Conservation (phyloP, 2,888 invertebrate species). For the Smittia sp. region DNA sequence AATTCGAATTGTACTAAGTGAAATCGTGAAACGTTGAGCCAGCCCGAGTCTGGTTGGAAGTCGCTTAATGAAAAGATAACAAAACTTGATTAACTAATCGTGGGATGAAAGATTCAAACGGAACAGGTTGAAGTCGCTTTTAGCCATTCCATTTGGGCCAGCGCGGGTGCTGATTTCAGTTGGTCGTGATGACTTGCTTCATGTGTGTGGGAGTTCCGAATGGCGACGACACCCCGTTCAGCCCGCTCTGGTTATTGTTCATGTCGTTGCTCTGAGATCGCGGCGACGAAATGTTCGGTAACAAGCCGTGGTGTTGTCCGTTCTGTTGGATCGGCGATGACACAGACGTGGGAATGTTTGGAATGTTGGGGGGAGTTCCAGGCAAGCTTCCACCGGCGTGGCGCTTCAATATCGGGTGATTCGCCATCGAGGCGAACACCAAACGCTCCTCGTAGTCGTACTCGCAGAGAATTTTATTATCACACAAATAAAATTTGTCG, state of each 20-base stretch:
- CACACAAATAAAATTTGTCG: conserved; percentile 93
- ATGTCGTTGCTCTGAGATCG: conserved; percentile 36
- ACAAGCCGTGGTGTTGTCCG: conserved; percentile 33
- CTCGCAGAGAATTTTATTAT: conserved; percentile 96
- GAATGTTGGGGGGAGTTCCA: conserved; percentile 6
- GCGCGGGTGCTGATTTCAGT: conserved; percentile 35
- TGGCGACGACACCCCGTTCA: conserved; percentile 49
- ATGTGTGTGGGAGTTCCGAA: conserved; percentile 50
- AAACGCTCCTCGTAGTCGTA: conserved; percentile 95
- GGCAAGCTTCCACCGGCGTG: conserved; percentile 46
- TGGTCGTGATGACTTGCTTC: conserved; percentile 45
- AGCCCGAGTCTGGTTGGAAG: background rate
- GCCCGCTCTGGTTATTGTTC: conserved; percentile 31
- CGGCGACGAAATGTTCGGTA: conserved; percentile 18
- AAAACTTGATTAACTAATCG: conserved; percentile 17
- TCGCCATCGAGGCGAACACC: conserved; percentile 93
- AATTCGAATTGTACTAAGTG: background rate
- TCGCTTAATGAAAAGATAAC: conserved; percentile 2
- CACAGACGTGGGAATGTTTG: conserved; percentile 32
- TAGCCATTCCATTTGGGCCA: conserved; percentile 39
- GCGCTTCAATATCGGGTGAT: conserved; percentile 66
- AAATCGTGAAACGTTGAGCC: background rate
- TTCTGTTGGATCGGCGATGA: conserved; percentile 29
- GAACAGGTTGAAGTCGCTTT: background rate
- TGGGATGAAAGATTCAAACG: background rate